These are phyloP conservation scores for Muscina levida DNA, from an alignment of 2,888 invertebrate species.

Conservation along the genomic window DNA sequence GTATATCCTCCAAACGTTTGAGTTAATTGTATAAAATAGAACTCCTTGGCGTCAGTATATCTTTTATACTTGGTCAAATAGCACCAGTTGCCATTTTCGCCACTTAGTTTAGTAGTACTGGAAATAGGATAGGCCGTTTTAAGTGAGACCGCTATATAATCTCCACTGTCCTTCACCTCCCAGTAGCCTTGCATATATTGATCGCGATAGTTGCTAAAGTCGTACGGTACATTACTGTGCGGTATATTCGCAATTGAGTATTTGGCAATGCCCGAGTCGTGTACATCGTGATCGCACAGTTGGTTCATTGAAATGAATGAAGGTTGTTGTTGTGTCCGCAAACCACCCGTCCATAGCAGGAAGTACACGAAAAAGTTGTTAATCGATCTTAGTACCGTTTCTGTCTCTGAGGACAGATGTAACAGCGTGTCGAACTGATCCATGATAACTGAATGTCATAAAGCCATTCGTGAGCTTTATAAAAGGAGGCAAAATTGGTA, in stretches of 20 bases:
- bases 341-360: conserved; percentile 14
- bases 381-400: conserved; percentile 18
- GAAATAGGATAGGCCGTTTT: conserved; percentile 21
- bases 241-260: not conserved
- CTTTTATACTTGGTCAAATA: conserved; percentile 1
- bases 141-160: not conserved
- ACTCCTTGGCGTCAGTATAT: conserved; percentile 4
- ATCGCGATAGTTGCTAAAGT: conserved; percentile 9
- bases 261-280: conserved; percentile 19
- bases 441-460: conserved; percentile 14
- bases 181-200: conserved; percentile 24
- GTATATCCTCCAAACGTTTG: not conserved
- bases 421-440: conserved; percentile 24
- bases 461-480: not conserved
- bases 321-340: not conserved
- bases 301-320: conserved; percentile 36
- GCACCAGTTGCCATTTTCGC: not conserved
- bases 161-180: conserved; percentile 11
- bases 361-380: conserved; percentile 26
- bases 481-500: too few species aligned
- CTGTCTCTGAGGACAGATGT: conserved; percentile 30
- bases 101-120: not conserved
- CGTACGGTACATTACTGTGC: not conserved
- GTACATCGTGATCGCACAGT: not conserved
- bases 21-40: conserved; percentile 19